phyloP scores from a whole-genome alignment of 2,888 invertebrate species.

The Pachymerium ferrugineum region DNA sequence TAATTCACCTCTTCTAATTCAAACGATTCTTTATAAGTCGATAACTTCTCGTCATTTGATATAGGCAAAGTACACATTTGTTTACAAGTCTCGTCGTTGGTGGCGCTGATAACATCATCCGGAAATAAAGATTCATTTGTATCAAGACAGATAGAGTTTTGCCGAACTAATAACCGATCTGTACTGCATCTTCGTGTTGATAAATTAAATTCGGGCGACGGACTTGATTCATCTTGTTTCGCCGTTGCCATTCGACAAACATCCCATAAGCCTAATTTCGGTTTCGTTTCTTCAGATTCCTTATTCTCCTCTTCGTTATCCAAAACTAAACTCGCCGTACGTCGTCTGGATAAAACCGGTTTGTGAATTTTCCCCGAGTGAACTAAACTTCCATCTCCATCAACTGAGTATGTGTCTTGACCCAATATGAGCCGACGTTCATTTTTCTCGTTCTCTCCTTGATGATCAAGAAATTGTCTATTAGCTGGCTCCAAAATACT shows the following conservation, averaged over 20 bases:
- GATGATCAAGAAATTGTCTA: conserved; percentile 45
- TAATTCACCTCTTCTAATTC: conserved; percentile 35
- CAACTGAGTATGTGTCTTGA: neutral
- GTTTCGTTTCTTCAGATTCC: neutral
- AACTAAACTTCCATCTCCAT: conserved; percentile 9
- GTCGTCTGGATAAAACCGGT: neutral
- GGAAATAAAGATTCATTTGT: neutral
- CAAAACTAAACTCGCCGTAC: neutral
- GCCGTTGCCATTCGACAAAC: neutral
- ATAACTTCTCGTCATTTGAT: neutral
- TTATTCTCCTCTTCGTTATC: conserved; percentile 3
- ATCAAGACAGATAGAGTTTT: conserved; percentile 12
- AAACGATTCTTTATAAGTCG: conserved; percentile 33
- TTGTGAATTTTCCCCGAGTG: neutral
- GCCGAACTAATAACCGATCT: neutral
- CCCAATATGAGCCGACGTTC: conserved; percentile 10
- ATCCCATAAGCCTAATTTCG: neutral
- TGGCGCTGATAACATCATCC: neutral
- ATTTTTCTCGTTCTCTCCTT: conserved; percentile 40
- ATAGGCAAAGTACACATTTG: neutral
- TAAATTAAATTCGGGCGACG: neutral
- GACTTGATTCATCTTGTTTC: too few species aligned
- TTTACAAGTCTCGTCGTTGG: neutral
- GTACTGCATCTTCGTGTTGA: neutral
- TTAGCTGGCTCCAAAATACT: conserved; percentile 48